A percentile compares a stretch with the other conserved stretches of the same genome.
Evolutionary conservation across 37 sponge, comb jelly and placozoan species (phyloP).

Genomic region (Crambe crambe): DNA sequence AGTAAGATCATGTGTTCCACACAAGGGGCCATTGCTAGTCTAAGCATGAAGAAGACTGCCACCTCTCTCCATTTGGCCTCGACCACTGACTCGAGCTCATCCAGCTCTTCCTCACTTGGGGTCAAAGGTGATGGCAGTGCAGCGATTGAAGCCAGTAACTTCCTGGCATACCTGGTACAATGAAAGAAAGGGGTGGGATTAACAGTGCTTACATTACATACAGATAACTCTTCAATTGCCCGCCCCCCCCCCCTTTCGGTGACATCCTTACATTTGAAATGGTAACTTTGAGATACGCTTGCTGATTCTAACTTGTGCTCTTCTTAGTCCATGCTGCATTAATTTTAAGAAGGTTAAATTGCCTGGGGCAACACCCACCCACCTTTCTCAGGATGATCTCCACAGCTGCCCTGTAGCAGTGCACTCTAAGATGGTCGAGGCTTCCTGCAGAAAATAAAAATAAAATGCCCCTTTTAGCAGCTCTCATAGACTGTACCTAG

Average conservation of each 20-base stretch:
- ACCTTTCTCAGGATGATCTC: constrained; percentile 72
- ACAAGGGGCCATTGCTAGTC: constrained; percentile 76
- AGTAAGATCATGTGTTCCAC: constrained; percentile 72
- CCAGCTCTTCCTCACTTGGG: constrained; percentile 23
- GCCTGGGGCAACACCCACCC: not conserved
- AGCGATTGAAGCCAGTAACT: not conserved
- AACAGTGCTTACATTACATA: too few relatives aligned
- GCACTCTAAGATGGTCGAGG: constrained; percentile 50
- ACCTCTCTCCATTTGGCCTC: constrained; percentile 52
- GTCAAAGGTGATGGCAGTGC: not conserved
- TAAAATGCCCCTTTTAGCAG: not conserved
- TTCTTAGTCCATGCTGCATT: constrained; percentile 44
- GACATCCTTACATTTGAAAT: constrained; percentile 45
- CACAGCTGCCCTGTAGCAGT: constrained; percentile 72
- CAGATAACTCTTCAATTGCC: too few relatives aligned
- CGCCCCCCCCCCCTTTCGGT: too few relatives aligned
- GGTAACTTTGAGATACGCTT: constrained; percentile 66
- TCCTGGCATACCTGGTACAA: constrained; percentile 8
- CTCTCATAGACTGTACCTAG: not conserved
- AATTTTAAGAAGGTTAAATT: not conserved
- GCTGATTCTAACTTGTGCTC: constrained; percentile 54
- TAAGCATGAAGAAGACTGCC: constrained; percentile 68
- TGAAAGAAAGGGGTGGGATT: too few relatives aligned
- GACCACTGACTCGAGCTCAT: constrained; percentile 19
- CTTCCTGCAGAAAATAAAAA: not conserved